Evolutionary conservation across 2,888 invertebrate species (phyloP).

Genomic region (Dasysyrphus tricinctus): DNA sequence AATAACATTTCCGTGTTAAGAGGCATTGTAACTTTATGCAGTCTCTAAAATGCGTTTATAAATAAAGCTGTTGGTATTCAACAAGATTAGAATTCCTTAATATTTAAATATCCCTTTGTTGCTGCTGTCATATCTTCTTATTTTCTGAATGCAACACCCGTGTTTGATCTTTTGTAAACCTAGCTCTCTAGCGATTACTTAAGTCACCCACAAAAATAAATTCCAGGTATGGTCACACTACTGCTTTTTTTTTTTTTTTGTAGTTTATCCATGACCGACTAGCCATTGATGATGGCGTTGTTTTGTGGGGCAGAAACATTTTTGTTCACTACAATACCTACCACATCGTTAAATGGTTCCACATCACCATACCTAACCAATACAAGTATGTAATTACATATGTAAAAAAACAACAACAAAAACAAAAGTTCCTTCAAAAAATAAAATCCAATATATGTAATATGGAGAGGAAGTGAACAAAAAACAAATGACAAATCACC

Average conservation of each 20-base stretch:
- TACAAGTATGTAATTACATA: conserved; percentile 3
- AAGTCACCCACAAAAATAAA: neutral
- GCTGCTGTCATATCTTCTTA: too few relatives aligned
- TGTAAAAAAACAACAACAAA: neutral
- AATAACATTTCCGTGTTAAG: too few relatives aligned
- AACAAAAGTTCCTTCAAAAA: neutral
- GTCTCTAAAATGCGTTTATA: too few relatives aligned
- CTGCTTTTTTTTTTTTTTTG: neutral
- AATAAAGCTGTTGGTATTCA: too few relatives aligned
- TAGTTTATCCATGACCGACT: conserved; percentile 18
- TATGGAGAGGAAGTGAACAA: neutral
- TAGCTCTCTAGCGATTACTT: neutral
- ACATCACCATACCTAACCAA: neutral
- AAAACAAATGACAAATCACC: conserved; percentile 59
- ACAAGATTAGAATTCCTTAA: too few relatives aligned
- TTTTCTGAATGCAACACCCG: too few relatives aligned
- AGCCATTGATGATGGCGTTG: conserved; percentile 4
- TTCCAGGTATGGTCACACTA: neutral
- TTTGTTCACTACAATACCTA: neutral
- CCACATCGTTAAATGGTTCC: neutral
- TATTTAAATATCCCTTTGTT: too few relatives aligned
- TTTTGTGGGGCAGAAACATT: conserved; percentile 25
- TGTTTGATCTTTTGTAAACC: neutral
- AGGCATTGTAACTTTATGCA: too few relatives aligned
- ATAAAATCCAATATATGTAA: neutral